Conservation (phyloP, 2,888 invertebrate species). For the Macropis europaea region DNA sequence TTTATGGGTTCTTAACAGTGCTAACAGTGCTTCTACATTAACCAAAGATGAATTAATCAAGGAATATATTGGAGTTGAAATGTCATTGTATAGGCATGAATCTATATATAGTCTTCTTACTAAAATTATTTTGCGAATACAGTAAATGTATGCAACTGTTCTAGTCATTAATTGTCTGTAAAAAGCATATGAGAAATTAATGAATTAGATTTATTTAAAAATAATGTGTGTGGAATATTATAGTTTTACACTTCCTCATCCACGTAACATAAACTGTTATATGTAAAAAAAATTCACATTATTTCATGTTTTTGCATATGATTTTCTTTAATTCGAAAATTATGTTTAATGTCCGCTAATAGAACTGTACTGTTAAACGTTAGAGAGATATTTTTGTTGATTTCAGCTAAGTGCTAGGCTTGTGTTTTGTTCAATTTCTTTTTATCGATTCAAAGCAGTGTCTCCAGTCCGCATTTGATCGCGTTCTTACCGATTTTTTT, state of each 20-base stretch:
- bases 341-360: slow-evolving; percentile 75
- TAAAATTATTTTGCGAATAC: slow-evolving; percentile 38
- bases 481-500: slow-evolving; percentile 73
- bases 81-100: slow-evolving; percentile 38
- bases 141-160: slow-evolving; percentile 54
- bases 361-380: slow-evolving; percentile 15
- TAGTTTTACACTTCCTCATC: slow-evolving; percentile 34
- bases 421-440: slow-evolving; percentile 59
- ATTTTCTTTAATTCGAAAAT: slow-evolving; percentile 67
- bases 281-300: slow-evolving; percentile 5
- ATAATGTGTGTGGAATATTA: slow-evolving; percentile 23
- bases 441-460: slow-evolving; percentile 32
- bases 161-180: slow-evolving; percentile 49
- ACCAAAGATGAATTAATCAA: slow-evolving; percentile 17
- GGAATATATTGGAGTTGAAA: slow-evolving; percentile 35
- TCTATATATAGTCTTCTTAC: slow-evolving; percentile 35
- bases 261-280: slow-evolving; percentile 27
- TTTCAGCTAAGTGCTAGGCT: slow-evolving; percentile 37
- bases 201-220: slow-evolving; percentile 35
- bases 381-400: slow-evolving; percentile 12
- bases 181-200: slow-evolving; percentile 41
- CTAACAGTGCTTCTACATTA: slow-evolving; percentile 33
- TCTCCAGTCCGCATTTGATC: slow-evolving; percentile 57
- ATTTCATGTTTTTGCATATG: slow-evolving; percentile 21
- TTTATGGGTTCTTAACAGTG: slow-evolving; percentile 38